Evolutionary conservation across 2,888 invertebrate genomes (phyloP).

Genomic region (Spilarctia lutea): DNA sequence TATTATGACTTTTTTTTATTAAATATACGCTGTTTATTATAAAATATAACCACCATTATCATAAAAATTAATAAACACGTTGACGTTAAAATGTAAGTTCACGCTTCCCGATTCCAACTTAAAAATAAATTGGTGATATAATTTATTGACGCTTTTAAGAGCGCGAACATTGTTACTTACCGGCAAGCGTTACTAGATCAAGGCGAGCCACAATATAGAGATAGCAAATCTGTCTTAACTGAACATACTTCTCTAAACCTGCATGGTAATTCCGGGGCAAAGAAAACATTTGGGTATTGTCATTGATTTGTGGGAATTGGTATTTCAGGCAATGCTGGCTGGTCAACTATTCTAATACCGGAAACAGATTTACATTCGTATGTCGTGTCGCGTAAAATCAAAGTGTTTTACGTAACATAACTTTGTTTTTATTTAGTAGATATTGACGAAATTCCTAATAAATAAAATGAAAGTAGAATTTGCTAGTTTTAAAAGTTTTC

Average conservation of each 20-base stretch:
- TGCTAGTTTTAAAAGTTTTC: neutral
- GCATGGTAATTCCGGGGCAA: conserved; percentile 32
- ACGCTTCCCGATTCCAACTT: neutral
- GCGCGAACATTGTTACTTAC: conserved; percentile 25
- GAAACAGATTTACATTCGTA: neutral
- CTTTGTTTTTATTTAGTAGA: neutral
- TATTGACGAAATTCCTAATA: neutral
- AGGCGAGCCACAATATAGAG: conserved; percentile 54
- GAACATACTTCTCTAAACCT: conserved; percentile 35
- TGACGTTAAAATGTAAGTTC: neutral
- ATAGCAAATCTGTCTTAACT: conserved; percentile 35
- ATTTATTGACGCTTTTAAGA: conserved; percentile 50
- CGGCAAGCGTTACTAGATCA: conserved; percentile 60
- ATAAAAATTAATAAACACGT: neutral
- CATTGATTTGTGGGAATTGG: conserved; percentile 28
- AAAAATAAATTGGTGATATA: conserved; percentile 9
- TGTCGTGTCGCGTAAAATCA: neutral
- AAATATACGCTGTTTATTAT: neutral
- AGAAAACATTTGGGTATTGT: conserved; percentile 43
- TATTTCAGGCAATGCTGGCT: neutral
- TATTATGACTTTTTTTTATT: neutral
- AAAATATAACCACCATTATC: neutral
- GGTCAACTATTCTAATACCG: neutral
- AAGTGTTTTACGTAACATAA: neutral
- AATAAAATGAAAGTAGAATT: neutral